Conservation (phyloP, 2,797 vertebrate genomes). For the Micrastur ruficollis region DNA sequence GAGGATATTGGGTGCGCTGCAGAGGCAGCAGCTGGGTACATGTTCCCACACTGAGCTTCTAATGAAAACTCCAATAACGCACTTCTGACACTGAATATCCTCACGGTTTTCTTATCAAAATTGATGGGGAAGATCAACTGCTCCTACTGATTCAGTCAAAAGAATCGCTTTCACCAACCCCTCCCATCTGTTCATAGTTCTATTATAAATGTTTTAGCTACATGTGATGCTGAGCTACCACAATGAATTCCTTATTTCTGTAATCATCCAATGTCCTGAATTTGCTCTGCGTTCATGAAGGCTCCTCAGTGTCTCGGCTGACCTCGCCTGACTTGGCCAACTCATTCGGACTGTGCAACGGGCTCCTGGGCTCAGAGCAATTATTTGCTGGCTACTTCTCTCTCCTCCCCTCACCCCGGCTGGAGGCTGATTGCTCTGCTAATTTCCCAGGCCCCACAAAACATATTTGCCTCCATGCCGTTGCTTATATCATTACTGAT, state of each 20-base stretch:
- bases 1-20: neutral
- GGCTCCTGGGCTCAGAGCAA: neutral
- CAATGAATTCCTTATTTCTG: neutral
- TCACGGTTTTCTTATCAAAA: slow-evolving; percentile 7
- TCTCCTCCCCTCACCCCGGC: neutral
- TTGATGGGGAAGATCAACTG: neutral
- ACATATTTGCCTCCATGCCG: neutral
- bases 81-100: neutral
- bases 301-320: neutral
- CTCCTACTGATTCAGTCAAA: slow-evolving; percentile 1
- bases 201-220: neutral
- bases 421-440: slow-evolving; percentile 18
- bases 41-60: neutral
- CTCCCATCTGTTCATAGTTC: neutral
- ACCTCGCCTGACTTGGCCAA: neutral
- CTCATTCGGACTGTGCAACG: neutral
- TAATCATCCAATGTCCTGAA: neutral
- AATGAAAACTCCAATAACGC: neutral
- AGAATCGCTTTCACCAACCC: neutral
- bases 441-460: slow-evolving; percentile 17
- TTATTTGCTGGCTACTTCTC: slow-evolving; percentile 3
- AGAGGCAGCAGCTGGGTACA: neutral
- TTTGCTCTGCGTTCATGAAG: neutral
- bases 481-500: neutral
- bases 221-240: neutral